These are phyloP conservation scores for Ernsta delagoae DNA, from an alignment of 2,888 invertebrate genomes.

Conservation along the genomic window DNA sequence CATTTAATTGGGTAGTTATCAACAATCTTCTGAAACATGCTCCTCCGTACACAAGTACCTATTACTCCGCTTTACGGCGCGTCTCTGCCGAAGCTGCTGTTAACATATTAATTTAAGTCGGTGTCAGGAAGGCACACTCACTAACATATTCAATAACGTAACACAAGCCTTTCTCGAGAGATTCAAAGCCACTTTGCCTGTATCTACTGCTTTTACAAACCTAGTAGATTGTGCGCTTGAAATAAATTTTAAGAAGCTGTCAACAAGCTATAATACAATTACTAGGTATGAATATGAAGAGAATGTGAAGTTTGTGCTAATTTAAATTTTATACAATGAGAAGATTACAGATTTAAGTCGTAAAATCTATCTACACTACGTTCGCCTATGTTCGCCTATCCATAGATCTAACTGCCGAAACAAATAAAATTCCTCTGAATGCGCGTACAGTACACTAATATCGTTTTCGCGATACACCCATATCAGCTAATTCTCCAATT, in stretches of 20 bases:
- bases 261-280: background rate
- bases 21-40: too few species aligned
- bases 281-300: too few species aligned
- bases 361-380: too few species aligned
- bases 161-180: background rate
- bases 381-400: background rate
- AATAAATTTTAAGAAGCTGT: background rate
- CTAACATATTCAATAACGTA: constrained; percentile 15
- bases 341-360: too few species aligned
- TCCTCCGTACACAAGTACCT: too few species aligned
- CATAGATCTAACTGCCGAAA: background rate
- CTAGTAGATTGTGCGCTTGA: background rate
- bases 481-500: constrained; percentile 35
- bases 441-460: background rate
- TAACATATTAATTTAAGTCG: constrained; percentile 27
- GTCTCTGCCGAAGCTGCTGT: constrained; percentile 15
- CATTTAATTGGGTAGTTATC: too few species aligned
- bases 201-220: background rate
- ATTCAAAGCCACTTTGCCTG: background rate
- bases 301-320: too few species aligned
- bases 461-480: constrained; percentile 19
- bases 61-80: background rate
- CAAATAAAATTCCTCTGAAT: constrained; percentile 1
- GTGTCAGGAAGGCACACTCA: constrained; percentile 18
- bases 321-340: too few species aligned